These are phyloP conservation scores for Lepeophtheirus nordmannii DNA, from an alignment of 2,888 invertebrate genomes.

Conservation along the genomic window DNA sequence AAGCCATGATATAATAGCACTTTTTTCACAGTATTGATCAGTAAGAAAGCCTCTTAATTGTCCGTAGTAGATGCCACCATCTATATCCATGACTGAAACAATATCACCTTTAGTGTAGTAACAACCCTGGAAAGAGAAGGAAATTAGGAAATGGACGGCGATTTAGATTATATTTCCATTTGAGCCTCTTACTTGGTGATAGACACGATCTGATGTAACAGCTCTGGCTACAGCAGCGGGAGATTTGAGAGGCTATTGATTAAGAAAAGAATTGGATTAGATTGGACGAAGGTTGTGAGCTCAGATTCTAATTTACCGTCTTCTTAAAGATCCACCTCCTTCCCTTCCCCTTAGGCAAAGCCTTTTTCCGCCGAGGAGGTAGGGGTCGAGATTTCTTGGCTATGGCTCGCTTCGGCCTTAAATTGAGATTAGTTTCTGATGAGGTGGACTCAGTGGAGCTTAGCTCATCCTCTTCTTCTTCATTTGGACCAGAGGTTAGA, in stretches of 20 bases:
- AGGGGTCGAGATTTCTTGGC: not conserved
- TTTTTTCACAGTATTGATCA: conserved; percentile 83
- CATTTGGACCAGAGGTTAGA: not conserved
- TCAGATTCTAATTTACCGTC: conserved; percentile 23
- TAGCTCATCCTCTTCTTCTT: not conserved
- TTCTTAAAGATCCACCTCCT: conserved; percentile 28
- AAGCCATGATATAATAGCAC: conserved; percentile 63
- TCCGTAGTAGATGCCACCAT: conserved; percentile 61
- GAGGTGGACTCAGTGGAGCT: conserved; percentile 3
- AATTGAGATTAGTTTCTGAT: not conserved
- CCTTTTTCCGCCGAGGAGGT: not conserved
- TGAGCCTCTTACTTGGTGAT: conserved; percentile 45
- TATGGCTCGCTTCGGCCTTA: not conserved
- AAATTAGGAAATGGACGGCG: not conserved
- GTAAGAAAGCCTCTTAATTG: conserved; percentile 64
- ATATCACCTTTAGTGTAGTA: conserved; percentile 50
- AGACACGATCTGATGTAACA: conserved; percentile 60
- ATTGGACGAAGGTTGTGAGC: not conserved
- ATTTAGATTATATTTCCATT: not conserved
- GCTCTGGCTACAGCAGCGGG: conserved; percentile 64
- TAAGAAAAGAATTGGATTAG: conserved; percentile 23
- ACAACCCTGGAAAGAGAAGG: conserved; percentile 4
- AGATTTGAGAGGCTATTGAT: conserved; percentile 52
- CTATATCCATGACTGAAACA: conserved; percentile 64
- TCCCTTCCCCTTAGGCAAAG: conserved; percentile 28